A percentile compares a stretch with the other conserved stretches of the same genome.
Conservation (phyloP, 2,113 vertebrate species). For the Austrofundulus limnaeus region DNA sequence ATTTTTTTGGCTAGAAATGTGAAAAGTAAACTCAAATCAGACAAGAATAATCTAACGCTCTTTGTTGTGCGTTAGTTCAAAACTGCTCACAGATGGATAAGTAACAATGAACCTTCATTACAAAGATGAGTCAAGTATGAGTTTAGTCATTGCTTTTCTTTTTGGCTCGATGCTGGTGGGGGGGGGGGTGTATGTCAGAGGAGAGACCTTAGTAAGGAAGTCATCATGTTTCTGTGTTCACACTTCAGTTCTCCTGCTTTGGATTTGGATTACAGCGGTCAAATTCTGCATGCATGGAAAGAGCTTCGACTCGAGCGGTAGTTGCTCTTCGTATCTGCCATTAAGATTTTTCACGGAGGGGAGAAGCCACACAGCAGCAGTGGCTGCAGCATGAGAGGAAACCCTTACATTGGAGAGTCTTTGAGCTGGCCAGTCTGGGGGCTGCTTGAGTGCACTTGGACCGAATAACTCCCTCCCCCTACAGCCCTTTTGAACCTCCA, state of each 20-base stretch:
- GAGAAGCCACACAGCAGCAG: constrained; percentile 20
- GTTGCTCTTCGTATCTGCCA: constrained; percentile 18
- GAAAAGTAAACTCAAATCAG: not conserved
- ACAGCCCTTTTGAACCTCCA: constrained; percentile 5
- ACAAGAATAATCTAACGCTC: constrained; percentile 13
- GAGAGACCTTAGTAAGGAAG: constrained; percentile 44
- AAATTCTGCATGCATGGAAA: constrained; percentile 62
- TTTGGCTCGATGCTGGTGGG: constrained; percentile 28
- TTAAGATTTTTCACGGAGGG: constrained; percentile 19
- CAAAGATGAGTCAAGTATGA: constrained; percentile 44
- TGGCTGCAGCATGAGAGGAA: constrained; percentile 36
- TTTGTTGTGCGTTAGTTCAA: constrained; percentile 29
- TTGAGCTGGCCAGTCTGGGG: constrained; percentile 33
- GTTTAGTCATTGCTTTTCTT: constrained; percentile 35
- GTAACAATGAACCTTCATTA: constrained; percentile 38
- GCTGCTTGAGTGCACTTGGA: constrained; percentile 43
- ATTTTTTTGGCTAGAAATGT: constrained; percentile 13
- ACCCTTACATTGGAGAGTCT: constrained; percentile 37
- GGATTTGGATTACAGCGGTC: constrained; percentile 51
- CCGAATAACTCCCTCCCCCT: constrained; percentile 33
- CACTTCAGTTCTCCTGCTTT: constrained; percentile 52
- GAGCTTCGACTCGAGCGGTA: constrained; percentile 40
- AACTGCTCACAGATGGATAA: constrained; percentile 11
- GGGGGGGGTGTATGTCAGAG: constrained; percentile 31
- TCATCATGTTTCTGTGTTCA: constrained; percentile 48